Conservation (phyloP, 2,797 vertebrate species). For the Mus spretus region DNA sequence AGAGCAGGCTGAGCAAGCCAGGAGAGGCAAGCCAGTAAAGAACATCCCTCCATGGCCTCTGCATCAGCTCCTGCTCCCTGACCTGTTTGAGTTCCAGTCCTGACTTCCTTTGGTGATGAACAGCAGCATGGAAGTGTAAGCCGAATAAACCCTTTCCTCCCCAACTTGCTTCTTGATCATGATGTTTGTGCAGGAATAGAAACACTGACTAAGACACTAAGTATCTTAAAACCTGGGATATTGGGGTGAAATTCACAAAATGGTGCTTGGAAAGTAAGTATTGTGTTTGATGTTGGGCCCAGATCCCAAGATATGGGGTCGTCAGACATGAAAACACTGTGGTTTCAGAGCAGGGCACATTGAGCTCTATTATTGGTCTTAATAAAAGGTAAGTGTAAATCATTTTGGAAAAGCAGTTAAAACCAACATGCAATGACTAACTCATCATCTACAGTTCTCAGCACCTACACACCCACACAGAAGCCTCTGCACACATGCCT, state of each 20-base stretch:
- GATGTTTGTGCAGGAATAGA: too few relatives aligned
- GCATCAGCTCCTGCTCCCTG: too few relatives aligned
- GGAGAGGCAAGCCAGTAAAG: too few relatives aligned
- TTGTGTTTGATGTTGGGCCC: background rate
- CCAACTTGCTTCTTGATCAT: too few relatives aligned
- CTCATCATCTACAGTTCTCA: background rate
- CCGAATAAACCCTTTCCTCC: too few relatives aligned
- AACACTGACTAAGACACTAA: too few relatives aligned
- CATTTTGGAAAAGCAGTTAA: background rate
- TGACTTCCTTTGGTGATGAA: too few relatives aligned
- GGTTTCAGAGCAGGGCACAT: background rate
- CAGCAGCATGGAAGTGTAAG: too few relatives aligned
- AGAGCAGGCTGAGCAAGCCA: too few relatives aligned
- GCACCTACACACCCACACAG: background rate
- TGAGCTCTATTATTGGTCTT: background rate
- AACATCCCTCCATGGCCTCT: too few relatives aligned
- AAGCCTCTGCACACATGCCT: background rate
- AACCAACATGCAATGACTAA: background rate
- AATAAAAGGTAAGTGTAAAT: background rate
- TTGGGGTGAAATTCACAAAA: constrained; percentile 17
- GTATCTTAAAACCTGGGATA: background rate
- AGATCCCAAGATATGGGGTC: background rate
- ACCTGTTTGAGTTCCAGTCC: too few relatives aligned
- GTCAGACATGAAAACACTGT: background rate
- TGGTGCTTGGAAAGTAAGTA: background rate